Conservation (phyloP, 2,113 vertebrate species). For the Eudorcas thomsonii region DNA sequence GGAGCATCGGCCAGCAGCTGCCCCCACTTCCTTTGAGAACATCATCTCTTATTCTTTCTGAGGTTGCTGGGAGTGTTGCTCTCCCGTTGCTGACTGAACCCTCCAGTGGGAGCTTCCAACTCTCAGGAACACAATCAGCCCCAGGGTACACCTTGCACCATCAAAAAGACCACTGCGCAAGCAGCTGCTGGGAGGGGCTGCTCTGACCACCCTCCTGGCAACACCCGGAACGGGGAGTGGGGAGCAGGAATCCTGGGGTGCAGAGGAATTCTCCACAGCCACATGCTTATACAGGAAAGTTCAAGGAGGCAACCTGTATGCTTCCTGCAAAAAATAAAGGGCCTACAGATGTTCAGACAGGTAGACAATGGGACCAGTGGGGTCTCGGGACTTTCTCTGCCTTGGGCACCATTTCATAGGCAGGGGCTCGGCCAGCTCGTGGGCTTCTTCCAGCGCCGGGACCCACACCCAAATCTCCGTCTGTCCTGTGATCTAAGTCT, state of each 20-base stretch:
- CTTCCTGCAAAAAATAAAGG: not conserved
- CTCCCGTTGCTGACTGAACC: constrained; percentile 52
- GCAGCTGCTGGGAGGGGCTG: not conserved
- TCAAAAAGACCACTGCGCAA: not conserved
- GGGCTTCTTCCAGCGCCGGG: not conserved
- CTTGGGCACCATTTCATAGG: not conserved
- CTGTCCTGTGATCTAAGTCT: not conserved
- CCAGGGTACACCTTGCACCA: not conserved
- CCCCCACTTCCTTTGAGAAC: constrained; percentile 34
- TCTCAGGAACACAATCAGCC: constrained; percentile 27
- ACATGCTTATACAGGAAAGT: not conserved
- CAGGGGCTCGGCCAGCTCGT: not conserved
- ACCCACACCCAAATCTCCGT: not conserved
- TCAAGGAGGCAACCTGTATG: not conserved
- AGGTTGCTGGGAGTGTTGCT: constrained; percentile 35
- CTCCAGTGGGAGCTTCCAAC: not conserved
- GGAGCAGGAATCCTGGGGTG: not conserved
- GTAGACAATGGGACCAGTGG: not conserved
- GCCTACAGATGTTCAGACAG: not conserved
- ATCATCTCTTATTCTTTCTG: constrained; percentile 61
- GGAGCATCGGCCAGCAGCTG: constrained; percentile 56
- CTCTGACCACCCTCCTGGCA: not conserved
- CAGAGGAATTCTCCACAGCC: not conserved
- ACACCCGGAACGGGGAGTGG: not conserved
- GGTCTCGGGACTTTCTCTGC: not conserved